These are phyloP conservation scores for Rana temporaria DNA, from an alignment of 2,113 vertebrate genomes.

Conservation along the genomic window DNA sequence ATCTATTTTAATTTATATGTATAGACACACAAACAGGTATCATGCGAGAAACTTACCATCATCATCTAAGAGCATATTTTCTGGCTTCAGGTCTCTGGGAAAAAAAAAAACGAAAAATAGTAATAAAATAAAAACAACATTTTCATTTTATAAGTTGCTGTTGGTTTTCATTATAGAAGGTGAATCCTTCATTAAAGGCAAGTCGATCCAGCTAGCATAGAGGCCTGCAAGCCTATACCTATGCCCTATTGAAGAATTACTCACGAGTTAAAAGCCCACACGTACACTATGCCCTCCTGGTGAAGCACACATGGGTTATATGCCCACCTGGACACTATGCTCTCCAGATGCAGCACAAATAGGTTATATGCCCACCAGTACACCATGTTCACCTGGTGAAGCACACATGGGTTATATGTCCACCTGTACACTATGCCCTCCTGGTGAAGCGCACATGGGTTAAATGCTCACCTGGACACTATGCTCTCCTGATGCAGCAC, in stretches of 20 bases:
- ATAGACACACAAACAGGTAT: not conserved
- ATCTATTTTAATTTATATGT: too few species aligned
- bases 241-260: too few species aligned
- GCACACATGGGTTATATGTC: too few species aligned
- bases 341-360: not conserved
- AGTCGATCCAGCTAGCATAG: not conserved
- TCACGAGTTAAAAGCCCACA: too few species aligned
- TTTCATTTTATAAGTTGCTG: not conserved
- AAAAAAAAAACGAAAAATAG: not conserved
- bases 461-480: too few species aligned
- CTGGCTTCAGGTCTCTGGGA: constrained; percentile 68
- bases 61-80: constrained; percentile 68
- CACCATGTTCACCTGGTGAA: too few species aligned
- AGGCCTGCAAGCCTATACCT: too few species aligned
- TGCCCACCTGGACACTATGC: too few species aligned
- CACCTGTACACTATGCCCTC: too few species aligned
- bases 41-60: constrained; percentile 60
- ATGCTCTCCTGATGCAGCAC: not conserved
- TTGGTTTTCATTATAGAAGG: not conserved
- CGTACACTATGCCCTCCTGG: too few species aligned
- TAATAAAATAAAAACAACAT: not conserved
- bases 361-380: constrained; percentile 50
- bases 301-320: too few species aligned
- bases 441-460: too few species aligned
- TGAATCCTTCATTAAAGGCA: not conserved